Percentiles rank a stretch among this genome's conserved stretches.
Conservation (phyloP, 2,888 invertebrate genomes). For the Sphinx pinastri region DNA sequence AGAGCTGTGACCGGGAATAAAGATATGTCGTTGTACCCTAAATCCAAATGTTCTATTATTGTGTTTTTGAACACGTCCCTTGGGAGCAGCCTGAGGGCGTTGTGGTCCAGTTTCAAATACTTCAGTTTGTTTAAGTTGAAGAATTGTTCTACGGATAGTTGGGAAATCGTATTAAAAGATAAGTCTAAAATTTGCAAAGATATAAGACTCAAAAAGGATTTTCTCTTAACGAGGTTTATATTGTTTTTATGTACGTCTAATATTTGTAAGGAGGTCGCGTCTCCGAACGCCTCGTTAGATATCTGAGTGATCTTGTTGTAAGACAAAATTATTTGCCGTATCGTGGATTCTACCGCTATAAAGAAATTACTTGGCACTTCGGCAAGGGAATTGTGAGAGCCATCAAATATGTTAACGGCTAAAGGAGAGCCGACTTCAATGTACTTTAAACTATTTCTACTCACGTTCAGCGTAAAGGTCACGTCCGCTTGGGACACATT, state of each 20-base stretch:
- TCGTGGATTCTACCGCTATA: constrained; percentile 84
- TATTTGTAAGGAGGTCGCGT: constrained; percentile 87
- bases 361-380: constrained; percentile 87
- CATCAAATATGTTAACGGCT: constrained; percentile 88
- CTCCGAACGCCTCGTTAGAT: constrained; percentile 89
- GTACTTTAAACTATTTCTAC: constrained; percentile 86
- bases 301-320: constrained; percentile 89
- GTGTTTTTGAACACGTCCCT: constrained; percentile 92
- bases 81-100: constrained; percentile 89
- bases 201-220: constrained; percentile 90
- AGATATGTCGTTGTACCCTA: constrained; percentile 90
- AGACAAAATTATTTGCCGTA: constrained; percentile 88
- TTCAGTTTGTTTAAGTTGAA: constrained; percentile 89
- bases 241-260: constrained; percentile 90
- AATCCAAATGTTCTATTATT: constrained; percentile 90
- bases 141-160: constrained; percentile 92
- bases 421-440: constrained; percentile 79
- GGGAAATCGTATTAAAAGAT: constrained; percentile 89
- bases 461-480: constrained; percentile 90
- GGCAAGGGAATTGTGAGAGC: constrained; percentile 87
- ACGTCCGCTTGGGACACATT: constrained; percentile 87
- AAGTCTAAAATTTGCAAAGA: constrained; percentile 91
- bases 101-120: constrained; percentile 88
- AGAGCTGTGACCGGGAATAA: constrained; percentile 92
- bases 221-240: constrained; percentile 87